Base-by-base conservation (phyloP, 2,797 vertebrate genomes). In the Leptoclinus maculatus region DNA sequence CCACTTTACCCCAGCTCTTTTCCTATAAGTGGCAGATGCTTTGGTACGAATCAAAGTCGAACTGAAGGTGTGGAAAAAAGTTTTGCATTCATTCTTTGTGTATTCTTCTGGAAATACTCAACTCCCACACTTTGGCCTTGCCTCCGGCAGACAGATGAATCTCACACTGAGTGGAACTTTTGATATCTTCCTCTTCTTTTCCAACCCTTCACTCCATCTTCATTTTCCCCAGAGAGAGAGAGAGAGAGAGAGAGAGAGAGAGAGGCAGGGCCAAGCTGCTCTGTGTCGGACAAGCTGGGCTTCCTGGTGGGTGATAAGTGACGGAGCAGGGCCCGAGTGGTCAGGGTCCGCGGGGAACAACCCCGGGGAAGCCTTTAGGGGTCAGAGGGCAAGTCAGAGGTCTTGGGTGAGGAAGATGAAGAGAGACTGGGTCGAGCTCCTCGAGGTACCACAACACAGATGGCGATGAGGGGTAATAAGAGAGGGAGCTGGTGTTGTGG, bases 241-340 rank as follows among this genome's bases (percentile, higher is more conserved):
- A 32, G 23, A 29, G 2, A 11, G 5, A 23, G 23, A 43, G 39
- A 3, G 2, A n/a, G 17, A 62, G 45, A 36, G 3, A n/a, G n/a
- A n/a, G n/a, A n/a, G 60, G 66, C 74, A 43, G 17, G 53, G 27
- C 75, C 79, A 66, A 74, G 83, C 86, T 81, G 81, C 76, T 80
- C 51, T 1, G 73, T 76, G 83, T 88, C 51, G 64, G 78, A 88
- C 86, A 84, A 82, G 27, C 77, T 2, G 74, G 69, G 87, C 76
- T 91, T 92, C 92, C 93, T 78, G 92, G 64, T 77, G 91, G 89
- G 92, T 92, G 91, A 93, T 93, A 93, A 93, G 92, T 92, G 89
- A 94, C 45, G 66, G 84, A 84, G 83, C 82, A 72, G 83, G 59
- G 85, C 53, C 80, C 19, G 59, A 83, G 85, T 82, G 87, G 85